Base-by-base conservation (phyloP, 2,797 vertebrate genomes). In the Smutsia temminckii region DNA sequence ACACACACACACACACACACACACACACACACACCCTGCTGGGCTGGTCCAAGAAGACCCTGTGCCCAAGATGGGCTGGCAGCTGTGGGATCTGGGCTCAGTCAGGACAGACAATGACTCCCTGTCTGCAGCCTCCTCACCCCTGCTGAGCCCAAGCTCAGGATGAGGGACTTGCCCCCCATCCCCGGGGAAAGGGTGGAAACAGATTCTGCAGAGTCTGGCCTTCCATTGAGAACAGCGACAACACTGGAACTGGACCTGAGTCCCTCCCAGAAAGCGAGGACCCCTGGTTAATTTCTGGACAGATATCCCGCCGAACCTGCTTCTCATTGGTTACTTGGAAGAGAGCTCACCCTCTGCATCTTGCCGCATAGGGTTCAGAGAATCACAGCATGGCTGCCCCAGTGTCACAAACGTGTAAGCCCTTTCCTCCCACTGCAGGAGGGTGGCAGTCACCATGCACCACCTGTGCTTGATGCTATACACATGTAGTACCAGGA, bases 31-130 rank as follows among this genome's bases (percentile, higher is more conserved):
- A 34, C 42, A 51, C n/a, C 49, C 77, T 27, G 34, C 89, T 11
- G 49, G 71, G 53, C 81, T 57, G 83, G 46, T 83, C 85, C 85
- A 46, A 37, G 83, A 77, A 77, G 74, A 93, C 89, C 78, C 75
- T 66, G 32, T 16, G 57, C 78, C 85, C 72, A 46, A 27, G 78
- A 92, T 71, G 95, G 51, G 37, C 18, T 79, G 94, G 95, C 97
- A 96, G 90, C 90, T 90, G 85, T 1, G 5, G 34, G 42, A 68
- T 86, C 83, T 85, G 85, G 77, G 49, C 78, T 83, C 37, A 6
- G 72, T 9, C 3, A 6, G 75, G 18, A 27, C 51, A 77, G 96
- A 97, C 96, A 97, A 96, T 95, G 85, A 34, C 59, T 42, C 57
- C 78, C 88, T 97, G 78, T 97, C 74, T 96, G 74, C 34, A 91